These are phyloP conservation scores for Ceratosolen solmsi DNA, from an alignment of 1,140 invertebrate species.

Conservation along the genomic window DNA sequence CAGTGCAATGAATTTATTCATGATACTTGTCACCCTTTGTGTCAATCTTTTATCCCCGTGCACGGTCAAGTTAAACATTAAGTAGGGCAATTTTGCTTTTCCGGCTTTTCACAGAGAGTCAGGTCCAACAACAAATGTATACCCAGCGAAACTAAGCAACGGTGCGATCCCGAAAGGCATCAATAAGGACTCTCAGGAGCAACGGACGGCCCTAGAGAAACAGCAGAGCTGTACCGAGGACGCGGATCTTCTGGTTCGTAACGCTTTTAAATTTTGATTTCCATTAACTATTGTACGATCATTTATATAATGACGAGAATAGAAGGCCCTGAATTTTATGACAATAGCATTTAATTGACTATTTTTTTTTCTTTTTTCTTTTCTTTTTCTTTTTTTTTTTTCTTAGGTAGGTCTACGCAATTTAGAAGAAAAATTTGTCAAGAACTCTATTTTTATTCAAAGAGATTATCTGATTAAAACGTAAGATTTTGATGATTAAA, in stretches of 20 bases:
- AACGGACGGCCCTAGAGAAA: conserved; percentile 62
- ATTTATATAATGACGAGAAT: neutral
- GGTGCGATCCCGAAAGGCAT: conserved; percentile 67
- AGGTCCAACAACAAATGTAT: conserved; percentile 53
- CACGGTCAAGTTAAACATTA: neutral
- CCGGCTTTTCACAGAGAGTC: conserved; percentile 42
- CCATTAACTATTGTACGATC: neutral
- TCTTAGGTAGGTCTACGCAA: too few species aligned
- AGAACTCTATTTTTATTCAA: too few species aligned
- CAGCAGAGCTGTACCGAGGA: conserved; percentile 67
- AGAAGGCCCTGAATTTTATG: too few species aligned
- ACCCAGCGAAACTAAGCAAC: conserved; percentile 68
- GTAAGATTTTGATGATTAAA: too few species aligned
- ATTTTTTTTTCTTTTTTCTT: too few species aligned
- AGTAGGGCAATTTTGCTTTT: neutral
- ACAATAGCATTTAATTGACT: too few species aligned
- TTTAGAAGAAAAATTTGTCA: too few species aligned
- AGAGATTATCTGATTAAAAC: too few species aligned
- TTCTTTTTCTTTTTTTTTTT: too few species aligned
- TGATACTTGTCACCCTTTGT: neutral
- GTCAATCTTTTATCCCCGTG: too few species aligned
- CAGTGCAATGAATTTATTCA: neutral
- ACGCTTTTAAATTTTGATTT: neutral
- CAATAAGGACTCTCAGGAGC: conserved; percentile 59
- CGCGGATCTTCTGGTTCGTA: conserved; percentile 65